A percentile compares a stretch with the other conserved stretches of the same genome.
Evolutionary conservation across 1,140 invertebrate species (phyloP).

Genomic region (Tyrophagus putrescentiae): DNA sequence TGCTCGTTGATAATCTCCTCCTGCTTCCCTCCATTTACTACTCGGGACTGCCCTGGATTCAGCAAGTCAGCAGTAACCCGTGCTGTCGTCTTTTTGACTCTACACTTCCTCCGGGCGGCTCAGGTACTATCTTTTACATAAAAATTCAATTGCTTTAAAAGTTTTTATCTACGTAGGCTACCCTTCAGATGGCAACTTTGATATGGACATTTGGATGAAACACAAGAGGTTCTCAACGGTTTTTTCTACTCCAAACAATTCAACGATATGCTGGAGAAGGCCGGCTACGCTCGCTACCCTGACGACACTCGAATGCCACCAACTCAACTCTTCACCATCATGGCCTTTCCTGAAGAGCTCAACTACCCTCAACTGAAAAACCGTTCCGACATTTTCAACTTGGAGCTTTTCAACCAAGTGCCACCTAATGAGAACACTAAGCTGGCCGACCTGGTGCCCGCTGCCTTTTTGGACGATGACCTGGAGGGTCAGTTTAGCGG

Average conservation of each 20-base stretch:
- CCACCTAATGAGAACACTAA: not conserved
- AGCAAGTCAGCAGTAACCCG: not conserved
- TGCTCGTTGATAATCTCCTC: slow-evolving; percentile 8
- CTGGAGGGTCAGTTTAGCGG: not conserved
- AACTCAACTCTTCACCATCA: slow-evolving; percentile 19
- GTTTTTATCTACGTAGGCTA: no score
- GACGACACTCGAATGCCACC: not conserved
- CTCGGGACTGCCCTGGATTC: slow-evolving; percentile 5
- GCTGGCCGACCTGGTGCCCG: not conserved
- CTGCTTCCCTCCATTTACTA: slow-evolving; percentile 8
- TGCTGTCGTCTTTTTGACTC: not conserved
- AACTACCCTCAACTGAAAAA: slow-evolving; percentile 13
- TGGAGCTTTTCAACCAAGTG: slow-evolving; percentile 3
- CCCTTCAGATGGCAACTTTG: not conserved
- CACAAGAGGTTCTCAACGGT: not conserved
- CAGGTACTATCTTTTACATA: not conserved
- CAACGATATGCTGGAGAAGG: not conserved
- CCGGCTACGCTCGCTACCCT: not conserved
- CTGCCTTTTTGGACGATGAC: not conserved
- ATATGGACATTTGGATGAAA: no score
- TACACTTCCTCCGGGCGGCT: not conserved
- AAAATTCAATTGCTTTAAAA: not conserved
- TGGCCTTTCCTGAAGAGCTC: slow-evolving; percentile 19
- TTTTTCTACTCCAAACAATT: not conserved
- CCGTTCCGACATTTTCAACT: not conserved